Evolutionary conservation across 1,140 invertebrate genomes (phyloP).

Genomic region (Mamestra configurata): DNA sequence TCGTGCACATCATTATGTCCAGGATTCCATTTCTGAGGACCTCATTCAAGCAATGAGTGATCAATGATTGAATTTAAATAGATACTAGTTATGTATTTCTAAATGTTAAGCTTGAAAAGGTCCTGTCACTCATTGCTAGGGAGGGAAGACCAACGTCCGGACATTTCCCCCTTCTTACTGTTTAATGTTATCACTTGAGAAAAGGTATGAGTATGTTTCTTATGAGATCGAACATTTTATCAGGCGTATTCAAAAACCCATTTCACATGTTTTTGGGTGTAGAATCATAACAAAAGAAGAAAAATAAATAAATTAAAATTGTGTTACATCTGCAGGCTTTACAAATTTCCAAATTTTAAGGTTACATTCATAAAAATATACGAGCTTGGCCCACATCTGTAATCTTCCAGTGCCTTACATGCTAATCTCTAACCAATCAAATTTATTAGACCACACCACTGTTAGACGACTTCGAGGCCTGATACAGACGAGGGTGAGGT

Average conservation of each 20-base stretch:
- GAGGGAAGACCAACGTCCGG: too few relatives aligned
- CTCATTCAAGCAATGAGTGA: too few relatives aligned
- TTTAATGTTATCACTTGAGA: not conserved
- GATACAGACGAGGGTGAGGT: not conserved
- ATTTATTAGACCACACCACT: conserved; percentile 13
- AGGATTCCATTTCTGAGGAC: not conserved
- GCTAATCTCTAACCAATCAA: conserved; percentile 39
- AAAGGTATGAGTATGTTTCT: not conserved
- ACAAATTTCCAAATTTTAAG: conserved; percentile 15
- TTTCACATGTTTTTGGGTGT: not conserved
- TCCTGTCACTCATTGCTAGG: too few relatives aligned
- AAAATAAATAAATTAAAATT: conserved; percentile 4
- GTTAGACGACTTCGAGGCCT: conserved; percentile 16
- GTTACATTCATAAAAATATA: conserved; percentile 51
- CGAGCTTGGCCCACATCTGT: conserved; percentile 49
- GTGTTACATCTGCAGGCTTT: not conserved
- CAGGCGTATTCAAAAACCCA: not conserved
- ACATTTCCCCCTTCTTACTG: too few relatives aligned
- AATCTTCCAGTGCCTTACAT: conserved; percentile 48
- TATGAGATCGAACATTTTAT: conserved; percentile 26
- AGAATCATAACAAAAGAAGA: not conserved
- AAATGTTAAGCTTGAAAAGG: too few relatives aligned
- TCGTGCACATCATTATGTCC: not conserved
- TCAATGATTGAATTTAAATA: too few relatives aligned
- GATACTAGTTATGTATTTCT: too few relatives aligned